These are phyloP conservation scores for Rhinoraja longicauda DNA, from an alignment of 2,797 vertebrate species.

Conservation along the genomic window DNA sequence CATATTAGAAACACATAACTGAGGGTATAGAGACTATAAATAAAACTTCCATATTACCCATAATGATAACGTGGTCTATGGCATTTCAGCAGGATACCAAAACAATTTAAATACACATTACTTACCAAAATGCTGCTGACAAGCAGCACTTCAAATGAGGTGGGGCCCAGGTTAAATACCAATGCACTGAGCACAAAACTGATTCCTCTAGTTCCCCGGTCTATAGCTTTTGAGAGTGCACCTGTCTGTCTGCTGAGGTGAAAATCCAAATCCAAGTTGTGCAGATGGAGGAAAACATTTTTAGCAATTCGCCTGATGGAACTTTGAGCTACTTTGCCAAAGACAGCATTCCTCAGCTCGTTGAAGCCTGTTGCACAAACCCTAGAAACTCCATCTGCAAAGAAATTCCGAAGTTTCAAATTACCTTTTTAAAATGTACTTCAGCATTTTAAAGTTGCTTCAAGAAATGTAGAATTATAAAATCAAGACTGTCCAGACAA, in stretches of 20 bases:
- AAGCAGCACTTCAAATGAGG: conserved; percentile 84
- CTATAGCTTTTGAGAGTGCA: conserved; percentile 92
- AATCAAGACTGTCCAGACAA: neutral
- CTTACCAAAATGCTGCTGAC: conserved; percentile 88
- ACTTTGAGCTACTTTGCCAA: conserved; percentile 93
- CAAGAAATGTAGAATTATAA: neutral
- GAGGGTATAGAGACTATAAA: neutral
- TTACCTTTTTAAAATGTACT: neutral
- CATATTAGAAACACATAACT: neutral
- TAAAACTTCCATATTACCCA: neutral
- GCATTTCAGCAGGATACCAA: neutral
- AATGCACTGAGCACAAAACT: conserved; percentile 89
- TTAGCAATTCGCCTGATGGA: conserved; percentile 92
- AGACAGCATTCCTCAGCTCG: conserved; percentile 89
- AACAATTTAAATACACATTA: conserved; percentile 16
- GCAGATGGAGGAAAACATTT: conserved; percentile 94
- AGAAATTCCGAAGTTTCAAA: conserved; percentile 24
- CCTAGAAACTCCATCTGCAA: conserved; percentile 80
- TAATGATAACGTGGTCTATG: no score
- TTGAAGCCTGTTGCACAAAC: conserved; percentile 85
- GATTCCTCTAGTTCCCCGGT: conserved; percentile 86
- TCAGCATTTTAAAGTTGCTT: neutral
- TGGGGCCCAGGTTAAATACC: conserved; percentile 92
- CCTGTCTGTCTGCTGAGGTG: conserved; percentile 94
- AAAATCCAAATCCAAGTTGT: conserved; percentile 88